Evolutionary conservation across 2,888 invertebrate species (phyloP).

Genomic region (Leptura quadrifasciata): DNA sequence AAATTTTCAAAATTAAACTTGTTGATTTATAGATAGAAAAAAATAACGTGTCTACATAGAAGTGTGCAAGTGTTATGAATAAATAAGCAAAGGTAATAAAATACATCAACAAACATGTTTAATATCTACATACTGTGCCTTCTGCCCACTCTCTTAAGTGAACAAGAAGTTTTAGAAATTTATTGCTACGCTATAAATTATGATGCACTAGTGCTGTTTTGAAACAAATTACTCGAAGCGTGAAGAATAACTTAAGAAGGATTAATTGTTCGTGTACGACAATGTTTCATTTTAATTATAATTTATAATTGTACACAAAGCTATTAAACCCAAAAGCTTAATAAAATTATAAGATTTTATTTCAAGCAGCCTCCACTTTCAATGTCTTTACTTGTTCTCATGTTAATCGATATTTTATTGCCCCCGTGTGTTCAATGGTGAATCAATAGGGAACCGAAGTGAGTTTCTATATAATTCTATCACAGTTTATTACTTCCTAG

Average conservation of each 20-base stretch:
- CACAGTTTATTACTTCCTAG: too few species aligned
- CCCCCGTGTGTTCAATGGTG: neutral
- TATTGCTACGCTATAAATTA: conserved; percentile 49
- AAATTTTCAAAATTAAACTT: neutral
- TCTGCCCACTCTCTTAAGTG: conserved; percentile 46
- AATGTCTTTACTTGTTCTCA: conserved; percentile 4
- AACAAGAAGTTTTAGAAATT: conserved; percentile 50
- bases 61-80: conserved; percentile 51
- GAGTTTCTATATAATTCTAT: too few species aligned
- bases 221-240: conserved; percentile 47
- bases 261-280: conserved; percentile 45
- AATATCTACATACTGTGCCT: conserved; percentile 47
- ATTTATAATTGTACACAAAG: conserved; percentile 42
- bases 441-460: too few species aligned
- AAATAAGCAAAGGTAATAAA: conserved; percentile 50
- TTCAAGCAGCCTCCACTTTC: conserved; percentile 43
- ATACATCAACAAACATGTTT: conserved; percentile 49
- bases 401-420: neutral
- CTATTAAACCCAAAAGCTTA: conserved; percentile 44
- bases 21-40: conserved; percentile 16
- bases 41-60: conserved; percentile 33
- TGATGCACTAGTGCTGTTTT: conserved; percentile 43
- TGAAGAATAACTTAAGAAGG: conserved; percentile 32
- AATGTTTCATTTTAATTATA: conserved; percentile 17
- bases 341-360: conserved; percentile 40